Percentiles rank a stretch among this genome's conserved stretches.
These are phyloP conservation scores for Eupeodes corollae DNA, from an alignment of 1,140 invertebrate genomes.

Conservation along the genomic window DNA sequence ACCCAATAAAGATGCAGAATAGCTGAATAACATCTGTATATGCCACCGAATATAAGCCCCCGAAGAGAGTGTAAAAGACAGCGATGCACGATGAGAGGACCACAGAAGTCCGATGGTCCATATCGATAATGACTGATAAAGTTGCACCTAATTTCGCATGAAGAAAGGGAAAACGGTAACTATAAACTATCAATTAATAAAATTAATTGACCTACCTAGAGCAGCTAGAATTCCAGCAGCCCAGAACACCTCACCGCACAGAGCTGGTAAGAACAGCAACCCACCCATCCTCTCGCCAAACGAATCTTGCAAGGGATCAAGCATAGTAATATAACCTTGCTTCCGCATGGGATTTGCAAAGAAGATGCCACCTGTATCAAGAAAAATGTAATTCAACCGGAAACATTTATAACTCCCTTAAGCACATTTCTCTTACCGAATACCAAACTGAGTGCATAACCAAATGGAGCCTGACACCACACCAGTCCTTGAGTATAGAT, in stretches of 20 bases:
- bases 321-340: constrained; percentile 96
- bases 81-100: constrained; percentile 93
- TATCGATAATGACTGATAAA: constrained; percentile 89
- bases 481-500: constrained; percentile 84
- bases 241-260: constrained; percentile 97
- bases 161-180: neutral
- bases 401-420: neutral
- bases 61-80: constrained; percentile 94
- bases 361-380: constrained; percentile 75
- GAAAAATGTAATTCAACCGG: neutral
- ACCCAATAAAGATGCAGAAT: constrained; percentile 94
- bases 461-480: constrained; percentile 96
- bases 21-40: constrained; percentile 98
- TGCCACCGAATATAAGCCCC: constrained; percentile 94
- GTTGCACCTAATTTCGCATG: constrained; percentile 60
- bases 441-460: constrained; percentile 87
- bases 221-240: constrained; percentile 93
- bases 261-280: constrained; percentile 87
- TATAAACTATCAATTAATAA: neutral
- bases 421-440: constrained; percentile 51
- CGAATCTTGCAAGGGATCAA: constrained; percentile 92
- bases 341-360: constrained; percentile 96
- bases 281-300: constrained; percentile 96
- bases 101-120: constrained; percentile 84
- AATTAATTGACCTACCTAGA: constrained; percentile 49